Conservation (phyloP, 2,888 invertebrate genomes). For the Cantharis flavilabris region DNA sequence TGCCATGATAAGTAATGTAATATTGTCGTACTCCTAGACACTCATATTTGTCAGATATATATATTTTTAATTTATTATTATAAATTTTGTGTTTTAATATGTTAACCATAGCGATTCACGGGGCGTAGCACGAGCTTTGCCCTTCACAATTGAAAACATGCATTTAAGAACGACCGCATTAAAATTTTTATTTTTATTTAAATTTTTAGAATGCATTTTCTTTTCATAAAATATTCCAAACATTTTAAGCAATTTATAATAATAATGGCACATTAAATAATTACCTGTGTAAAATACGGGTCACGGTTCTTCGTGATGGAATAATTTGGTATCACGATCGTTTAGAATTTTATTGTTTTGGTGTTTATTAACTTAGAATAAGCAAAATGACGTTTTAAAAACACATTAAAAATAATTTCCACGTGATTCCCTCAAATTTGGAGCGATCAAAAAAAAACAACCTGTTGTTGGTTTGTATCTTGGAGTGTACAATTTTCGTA, state of each 20-base stretch:
- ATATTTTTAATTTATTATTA: constrained; percentile 36
- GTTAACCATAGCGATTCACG: constrained; percentile 35
- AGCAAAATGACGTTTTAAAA: too few species aligned
- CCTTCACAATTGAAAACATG: background rate
- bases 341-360: background rate
- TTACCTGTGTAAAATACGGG: background rate
- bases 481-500: background rate
- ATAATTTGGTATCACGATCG: background rate
- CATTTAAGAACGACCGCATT: background rate
- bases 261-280: background rate
- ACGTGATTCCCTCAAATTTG: background rate
- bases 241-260: background rate
- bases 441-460: background rate
- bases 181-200: background rate
- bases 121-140: constrained; percentile 17
- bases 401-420: background rate
- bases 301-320: background rate
- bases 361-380: background rate
- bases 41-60: constrained; percentile 41
- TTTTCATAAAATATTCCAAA: background rate
- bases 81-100: constrained; percentile 34
- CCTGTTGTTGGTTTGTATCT: background rate
- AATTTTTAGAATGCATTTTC: background rate
- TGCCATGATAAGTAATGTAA: constrained; percentile 45
- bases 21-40: constrained; percentile 42